Base-by-base conservation (phyloP, 2,797 vertebrate genomes). In the Crenuchus spilurus region DNA sequence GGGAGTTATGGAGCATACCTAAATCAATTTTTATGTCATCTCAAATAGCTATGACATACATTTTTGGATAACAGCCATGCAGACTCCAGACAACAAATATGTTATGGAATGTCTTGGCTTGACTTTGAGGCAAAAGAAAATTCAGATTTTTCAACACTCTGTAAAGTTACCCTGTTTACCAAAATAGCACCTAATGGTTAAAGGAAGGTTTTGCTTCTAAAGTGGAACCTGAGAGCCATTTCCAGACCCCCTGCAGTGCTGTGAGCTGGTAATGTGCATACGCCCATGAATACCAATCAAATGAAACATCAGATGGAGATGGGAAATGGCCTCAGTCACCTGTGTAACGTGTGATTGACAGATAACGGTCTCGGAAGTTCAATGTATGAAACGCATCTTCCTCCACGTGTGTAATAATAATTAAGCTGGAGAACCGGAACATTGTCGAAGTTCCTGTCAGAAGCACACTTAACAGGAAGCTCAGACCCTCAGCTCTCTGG, bases 141-240 rank as follows among this genome's bases (percentile, higher is more conserved):
- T n/a, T n/a, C n/a, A n/a, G n/a, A n/a, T n/a, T n/a, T n/a, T n/a
- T n/a, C n/a, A n/a, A n/a, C n/a, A n/a, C n/a, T n/a, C n/a, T n/a
- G n/a, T n/a, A n/a, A n/a, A n/a, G n/a, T n/a, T n/a, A n/a, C n/a
- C n/a, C n/a, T n/a, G n/a, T n/a, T n/a, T n/a, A n/a, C n/a, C n/a
- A n/a, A n/a, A n/a, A n/a, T n/a, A n/a, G n/a, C n/a, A n/a, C n/a
- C n/a, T n/a, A n/a, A n/a, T n/a, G n/a, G n/a, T n/a, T n/a, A n/a
- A n/a, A n/a, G n/a, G n/a, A n/a, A n/a, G n/a, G n/a, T n/a, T n/a
- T n/a, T n/a, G n/a, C n/a, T n/a, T n/a, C n/a, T n/a, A n/a, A n/a
- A n/a, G 10, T 52, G 49, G 5, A 6, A 51, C 71, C 66, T 62
- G 79, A 82, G 83, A n/a, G 80, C 62, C 35, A 74, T 80, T 75